These are phyloP conservation scores for Macrochelys suwanniensis DNA, from an alignment of 2,797 vertebrate species.

Conservation along the genomic window DNA sequence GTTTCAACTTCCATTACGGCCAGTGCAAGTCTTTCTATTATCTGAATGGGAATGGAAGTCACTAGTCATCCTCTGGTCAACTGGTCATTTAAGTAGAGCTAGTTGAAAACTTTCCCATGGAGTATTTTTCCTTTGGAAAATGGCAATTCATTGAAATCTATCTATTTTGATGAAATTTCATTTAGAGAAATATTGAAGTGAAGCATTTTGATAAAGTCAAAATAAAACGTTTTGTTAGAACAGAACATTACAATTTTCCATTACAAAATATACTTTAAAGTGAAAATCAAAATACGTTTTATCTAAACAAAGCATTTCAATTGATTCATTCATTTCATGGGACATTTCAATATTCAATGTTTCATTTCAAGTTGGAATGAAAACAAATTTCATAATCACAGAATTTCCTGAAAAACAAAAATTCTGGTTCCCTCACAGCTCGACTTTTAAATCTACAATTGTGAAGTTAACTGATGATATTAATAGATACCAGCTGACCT, in stretches of 20 bases:
- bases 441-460: slow-evolving; percentile 44
- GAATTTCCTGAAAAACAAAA: background rate
- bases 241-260: background rate
- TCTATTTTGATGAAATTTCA: background rate
- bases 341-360: slow-evolving; percentile 12
- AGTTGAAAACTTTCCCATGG: background rate
- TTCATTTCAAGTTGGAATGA: slow-evolving; percentile 36
- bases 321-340: background rate
- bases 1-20: background rate
- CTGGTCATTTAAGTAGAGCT: background rate
- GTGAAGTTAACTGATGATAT: slow-evolving; percentile 50
- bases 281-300: background rate
- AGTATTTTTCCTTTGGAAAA: background rate
- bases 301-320: background rate
- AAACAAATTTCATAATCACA: slow-evolving; percentile 42
- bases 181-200: background rate
- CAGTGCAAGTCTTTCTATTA: background rate
- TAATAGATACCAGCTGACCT: slow-evolving; percentile 45
- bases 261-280: background rate
- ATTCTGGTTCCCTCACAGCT: slow-evolving; percentile 22
- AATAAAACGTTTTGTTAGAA: background rate
- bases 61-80: background rate
- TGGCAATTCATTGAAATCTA: background rate
- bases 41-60: background rate
- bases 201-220: background rate